Base-by-base conservation (phyloP, 2,113 vertebrate genomes). In the Plecturocebus donacophilus region DNA sequence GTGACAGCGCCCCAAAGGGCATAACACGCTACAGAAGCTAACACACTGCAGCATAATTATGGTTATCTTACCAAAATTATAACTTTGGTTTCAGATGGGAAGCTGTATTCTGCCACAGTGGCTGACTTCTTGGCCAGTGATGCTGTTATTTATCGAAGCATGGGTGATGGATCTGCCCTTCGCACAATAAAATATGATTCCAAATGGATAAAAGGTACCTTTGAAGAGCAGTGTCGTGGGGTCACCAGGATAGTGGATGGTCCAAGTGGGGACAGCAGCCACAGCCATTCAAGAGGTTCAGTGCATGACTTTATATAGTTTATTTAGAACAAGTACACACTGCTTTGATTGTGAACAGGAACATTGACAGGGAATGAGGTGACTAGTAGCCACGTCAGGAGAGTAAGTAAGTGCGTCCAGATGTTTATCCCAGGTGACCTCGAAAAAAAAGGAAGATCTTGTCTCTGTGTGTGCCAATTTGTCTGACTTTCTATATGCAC, bases 181-280 rank as follows among this genome's bases (percentile, higher is more conserved):
- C 99, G 99, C 97, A 99, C 99, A 95, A 99, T 99, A 98, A 99
- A 99, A 98, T 99, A 99, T 58, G 99, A 99, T 97, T 99, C 99
- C 98, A 99, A 99, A 96, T 99, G 99, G 99, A 99, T 99, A 98
- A 99, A 99, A 99, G 99, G 99, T 99, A 99, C 95, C 97, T 95
- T 45, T 95, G 66, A 73, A 71, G 75, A 93, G 64, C 38, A 82
- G 3, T 4, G 25, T 30, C 45, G 0, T 70, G 49, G 52, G 54
- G 80, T 45, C 2, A 0, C 32, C 40, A 68, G 73, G 30, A 32
- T 1, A 4, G 54, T 38, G 38, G 38, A 54, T 23, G 71, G 45
- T 47, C 12, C 11, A 6, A 16, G 38, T 54, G 49, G 40, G 21
- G 40, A 80, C 25, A 92, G 91, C 27, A 45, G 70, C 42, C 61